phyloP scores from a whole-genome alignment of 2,797 vertebrate genomes.

The Graptemys geographica region DNA sequence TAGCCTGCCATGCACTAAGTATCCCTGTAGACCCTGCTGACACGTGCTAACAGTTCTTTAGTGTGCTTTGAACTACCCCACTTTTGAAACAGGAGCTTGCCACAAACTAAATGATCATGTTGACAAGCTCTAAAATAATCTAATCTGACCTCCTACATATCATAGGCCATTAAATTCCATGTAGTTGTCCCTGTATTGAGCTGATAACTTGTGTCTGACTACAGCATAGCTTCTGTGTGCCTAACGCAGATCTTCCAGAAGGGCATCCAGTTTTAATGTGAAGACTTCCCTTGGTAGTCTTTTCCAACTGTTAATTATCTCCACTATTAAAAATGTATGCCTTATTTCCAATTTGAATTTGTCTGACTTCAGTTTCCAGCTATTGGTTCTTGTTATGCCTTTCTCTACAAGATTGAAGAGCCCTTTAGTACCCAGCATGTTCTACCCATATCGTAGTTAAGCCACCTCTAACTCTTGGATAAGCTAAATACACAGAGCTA shows the following conservation, averaged over 20 bases:
- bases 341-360: not conserved
- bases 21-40: not conserved
- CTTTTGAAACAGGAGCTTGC: not conserved
- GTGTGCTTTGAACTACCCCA: not conserved
- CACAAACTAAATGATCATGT: not conserved
- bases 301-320: not conserved
- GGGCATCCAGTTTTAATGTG: not conserved
- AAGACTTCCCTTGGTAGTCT: not conserved
- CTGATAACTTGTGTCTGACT: not conserved
- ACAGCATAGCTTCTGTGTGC: not conserved
- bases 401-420: not conserved
- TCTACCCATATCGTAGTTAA: too few relatives aligned
- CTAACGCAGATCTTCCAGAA: not conserved
- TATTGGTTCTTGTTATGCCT: not conserved
- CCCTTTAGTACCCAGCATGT: not conserved
- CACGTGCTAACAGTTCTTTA: not conserved
- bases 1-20: not conserved
- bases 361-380: not conserved
- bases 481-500: not conserved
- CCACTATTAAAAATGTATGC: not conserved
- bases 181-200: not conserved
- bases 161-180: not conserved
- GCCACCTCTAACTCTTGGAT: not conserved
- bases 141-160: rapidly evolving
- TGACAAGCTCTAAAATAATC: not conserved